Evolutionary conservation across 2,888 invertebrate genomes (phyloP), one percentile per base, ranked within the genome.

Genomic region (Spilarctia lutea): DNA sequence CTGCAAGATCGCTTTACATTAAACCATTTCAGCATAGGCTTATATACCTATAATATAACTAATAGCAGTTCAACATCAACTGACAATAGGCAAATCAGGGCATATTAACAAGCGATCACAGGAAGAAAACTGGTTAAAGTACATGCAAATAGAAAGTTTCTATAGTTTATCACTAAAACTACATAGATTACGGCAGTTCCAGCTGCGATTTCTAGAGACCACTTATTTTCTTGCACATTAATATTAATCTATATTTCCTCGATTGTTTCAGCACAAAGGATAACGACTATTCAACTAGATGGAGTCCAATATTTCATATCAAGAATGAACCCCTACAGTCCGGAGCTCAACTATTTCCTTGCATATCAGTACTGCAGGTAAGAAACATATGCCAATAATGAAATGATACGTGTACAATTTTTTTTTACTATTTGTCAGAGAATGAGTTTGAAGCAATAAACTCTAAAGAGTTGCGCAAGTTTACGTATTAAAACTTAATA

Each of bases 301-400:
- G 98, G 98, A 78, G 97, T 98, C 75, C 98, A 98, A 90, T 98
- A 98, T 91, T 98, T 98, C 91, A 97, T 98, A 83, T 98, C 98
- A 87, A 96, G 98, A 89, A 98, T 98, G 98, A 98, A 98, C 93
- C 98, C 98, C 20, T 98, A 98, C 93, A 98, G 98, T 81, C 98
- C 98, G 45, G 98, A 98, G 92, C 96, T 98, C 81, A 98, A 98
- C 94, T 98, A 98, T 91, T 98, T 98, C 96, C 96, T 98, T 89
- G 98, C 98, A 69, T 98, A 98, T 93, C 98, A 98, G 90, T 98
- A 98, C 90, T 98, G 98, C 94, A 97, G 96, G 96, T 96, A 91
- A 90, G 90, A 71, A 8, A 48, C 3, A 75, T 3, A 39, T n/a
- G 13, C 33, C 13, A 0, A 45, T 45, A 16, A 7, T 16, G 0